Evolutionary conservation across 2,888 invertebrate genomes (phyloP), one percentile per base, ranked within the genome.

Genomic region (Ormyrus rosae): DNA sequence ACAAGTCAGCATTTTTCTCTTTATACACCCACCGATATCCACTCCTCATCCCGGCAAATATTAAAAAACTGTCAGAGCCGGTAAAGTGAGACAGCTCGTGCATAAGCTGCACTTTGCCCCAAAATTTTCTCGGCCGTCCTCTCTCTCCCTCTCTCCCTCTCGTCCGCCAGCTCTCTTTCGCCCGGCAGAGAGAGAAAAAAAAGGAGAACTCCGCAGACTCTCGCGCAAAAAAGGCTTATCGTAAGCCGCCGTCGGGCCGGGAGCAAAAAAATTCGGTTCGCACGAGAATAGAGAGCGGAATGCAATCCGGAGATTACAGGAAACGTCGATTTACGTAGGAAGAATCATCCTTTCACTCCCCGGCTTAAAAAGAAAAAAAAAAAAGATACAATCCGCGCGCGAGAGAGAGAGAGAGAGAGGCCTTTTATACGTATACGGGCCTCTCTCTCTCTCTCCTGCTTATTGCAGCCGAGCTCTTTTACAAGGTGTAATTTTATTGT

Each of bases 281-380:
- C 55, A 34, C n/a, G 72, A 61, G 81, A 72, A 77, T 77, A 81
- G 77, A 81, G 71, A 81, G 72, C 69, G 77, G 80, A 82, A 80
- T 82, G 77, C 76, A 77, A 77, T 77, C 61, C 60, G 58, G 60
- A 68, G 76, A 82, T 81, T 78, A 70, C 82, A 81, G 76, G 81
- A 81, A 78, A 73, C 58, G 70, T 63, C 78, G 80, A 81, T 78
- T 81, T 78, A 81, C 78, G 73, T 78, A 78, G 78, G 74, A 81
- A 81, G 73, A 69, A 67, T 67, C 81, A 71, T 80, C 82, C 82
- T 82, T 80, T 80, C 82, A 82, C 82, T 70, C 73, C 65, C 56
- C 19, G 56, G 65, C 13, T 60, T 53, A 61, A 45, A 69, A 46
- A 56, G 46, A 13, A 8, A 45, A 69, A 46, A 46, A 58, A 13